Conservation (phyloP, 2,888 invertebrate species). For the Gastracanthus pulcherrimus region DNA sequence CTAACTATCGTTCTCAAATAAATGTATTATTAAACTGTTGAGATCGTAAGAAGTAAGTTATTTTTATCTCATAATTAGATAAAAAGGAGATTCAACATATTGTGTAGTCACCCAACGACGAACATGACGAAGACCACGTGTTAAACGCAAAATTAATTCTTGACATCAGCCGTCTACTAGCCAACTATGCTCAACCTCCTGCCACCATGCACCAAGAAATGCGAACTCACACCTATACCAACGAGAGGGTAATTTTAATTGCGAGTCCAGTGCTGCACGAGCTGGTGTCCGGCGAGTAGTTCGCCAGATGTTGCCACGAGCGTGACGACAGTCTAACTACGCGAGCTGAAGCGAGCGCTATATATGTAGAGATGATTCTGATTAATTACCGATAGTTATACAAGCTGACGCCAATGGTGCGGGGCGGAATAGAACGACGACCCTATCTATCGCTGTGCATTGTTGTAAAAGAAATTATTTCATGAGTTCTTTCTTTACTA, state of each 20-base stretch:
- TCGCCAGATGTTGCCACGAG: constrained; percentile 75
- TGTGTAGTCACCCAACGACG: no score
- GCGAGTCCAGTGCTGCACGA: constrained; percentile 20
- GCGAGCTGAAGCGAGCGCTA: constrained; percentile 63
- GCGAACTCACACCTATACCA: not conserved
- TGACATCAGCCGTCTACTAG: not conserved
- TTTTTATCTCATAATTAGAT: no score
- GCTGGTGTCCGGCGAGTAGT: constrained; percentile 25
- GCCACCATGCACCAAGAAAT: not conserved
- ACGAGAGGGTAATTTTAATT: constrained; percentile 52
- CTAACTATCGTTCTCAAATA: no score
- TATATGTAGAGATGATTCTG: constrained; percentile 73
- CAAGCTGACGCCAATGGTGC: constrained; percentile 77
- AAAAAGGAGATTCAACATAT: no score
- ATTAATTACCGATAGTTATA: constrained; percentile 77
- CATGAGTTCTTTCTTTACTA: no score
- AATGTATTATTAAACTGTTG: no score
- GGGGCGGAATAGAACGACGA: constrained; percentile 43
- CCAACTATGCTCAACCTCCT: not conserved
- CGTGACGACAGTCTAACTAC: constrained; percentile 78
- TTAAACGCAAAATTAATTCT: constrained; percentile 51
- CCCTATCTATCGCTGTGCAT: no score
- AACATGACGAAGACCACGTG: no score
- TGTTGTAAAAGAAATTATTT: no score
- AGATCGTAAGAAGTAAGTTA: no score